Evolutionary conservation across 35 echinoderm and acorn worm genomes (phyloP).

Genomic region (Anneissia japonica): DNA sequence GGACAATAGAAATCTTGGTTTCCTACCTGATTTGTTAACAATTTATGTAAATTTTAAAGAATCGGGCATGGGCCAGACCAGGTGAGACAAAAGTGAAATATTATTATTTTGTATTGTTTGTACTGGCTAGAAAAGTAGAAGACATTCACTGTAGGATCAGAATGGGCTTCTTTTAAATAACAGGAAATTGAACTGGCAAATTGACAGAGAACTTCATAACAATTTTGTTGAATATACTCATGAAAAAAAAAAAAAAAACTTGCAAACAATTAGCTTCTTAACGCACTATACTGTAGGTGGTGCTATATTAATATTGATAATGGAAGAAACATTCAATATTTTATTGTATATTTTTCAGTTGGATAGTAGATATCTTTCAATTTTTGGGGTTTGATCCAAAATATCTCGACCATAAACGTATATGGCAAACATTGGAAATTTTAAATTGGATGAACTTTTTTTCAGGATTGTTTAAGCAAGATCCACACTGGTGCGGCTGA

Average conservation of each 20-base stretch:
- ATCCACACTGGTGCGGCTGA: slow-evolving; percentile 52
- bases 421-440: neutral
- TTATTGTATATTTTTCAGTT: neutral
- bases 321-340: neutral
- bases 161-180: neutral
- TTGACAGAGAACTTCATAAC: too few relatives aligned
- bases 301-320: neutral
- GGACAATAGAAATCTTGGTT: too few relatives aligned
- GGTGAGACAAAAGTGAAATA: too few relatives aligned
- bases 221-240: too few relatives aligned
- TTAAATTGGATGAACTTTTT: neutral
- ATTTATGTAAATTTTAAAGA: too few relatives aligned
- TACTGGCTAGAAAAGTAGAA: too few relatives aligned
- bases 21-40: too few relatives aligned
- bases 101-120: too few relatives aligned
- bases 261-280: neutral
- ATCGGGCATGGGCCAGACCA: too few relatives aligned
- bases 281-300: neutral
- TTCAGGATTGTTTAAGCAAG: slow-evolving; percentile 52
- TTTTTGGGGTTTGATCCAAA: neutral
- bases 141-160: too few relatives aligned
- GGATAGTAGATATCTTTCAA: neutral
- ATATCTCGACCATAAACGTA: neutral
- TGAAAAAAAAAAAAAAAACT: too few relatives aligned
- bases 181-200: neutral